Evolutionary conservation across 2,113 vertebrate genomes (phyloP), one percentile per base, ranked within the genome.

Genomic region (Osmerus mordax): DNA sequence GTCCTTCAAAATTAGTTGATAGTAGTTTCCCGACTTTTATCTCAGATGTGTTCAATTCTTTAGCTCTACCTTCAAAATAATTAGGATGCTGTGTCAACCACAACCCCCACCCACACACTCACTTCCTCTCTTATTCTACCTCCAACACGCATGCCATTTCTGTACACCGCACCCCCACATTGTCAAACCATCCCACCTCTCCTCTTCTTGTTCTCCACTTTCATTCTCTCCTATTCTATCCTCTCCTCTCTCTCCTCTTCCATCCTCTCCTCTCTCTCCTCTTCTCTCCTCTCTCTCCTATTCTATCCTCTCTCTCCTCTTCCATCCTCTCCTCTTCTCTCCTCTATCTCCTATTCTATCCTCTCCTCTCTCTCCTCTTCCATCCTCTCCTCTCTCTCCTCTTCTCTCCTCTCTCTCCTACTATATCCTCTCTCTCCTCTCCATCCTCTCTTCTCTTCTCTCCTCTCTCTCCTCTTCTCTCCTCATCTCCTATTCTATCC

Each of bases 341-440:
- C 55, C 76, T 47, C 66, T 78, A 13, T 61, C 56, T 70, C 63
- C 74, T 52, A 28, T 36, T 36, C 32, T 36, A 4, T 36, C 32
- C 4, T 36, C 32, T 36, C 7, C 55, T 58, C 55, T 58, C 18
- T 58, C 19, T 15, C 55, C 9, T 16, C 19, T 58, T 58, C 55
- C 16, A 14, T 16, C 16, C 55, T 58, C 9, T 8, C 4, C 14
- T 18, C 13, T 12, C 8, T 53, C 32, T 51, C 47, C 7, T 41
- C n/a, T 58, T 18, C 14, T 58, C 16, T 58, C 19, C 14, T 5
- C 18, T 12, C 8, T 53, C 32, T 51, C 47, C 7, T 41, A 2
- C 4, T n/a, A 1, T 2, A 14, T 18, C 23, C 11, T 51, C 16
- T 19, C 47, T 23, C n/a, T n/a, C n/a, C n/a, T n/a, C n/a, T n/a